phyloP scores from a whole-genome alignment of 2,113 vertebrate species.

The Paracanthobrama guichenoti region DNA sequence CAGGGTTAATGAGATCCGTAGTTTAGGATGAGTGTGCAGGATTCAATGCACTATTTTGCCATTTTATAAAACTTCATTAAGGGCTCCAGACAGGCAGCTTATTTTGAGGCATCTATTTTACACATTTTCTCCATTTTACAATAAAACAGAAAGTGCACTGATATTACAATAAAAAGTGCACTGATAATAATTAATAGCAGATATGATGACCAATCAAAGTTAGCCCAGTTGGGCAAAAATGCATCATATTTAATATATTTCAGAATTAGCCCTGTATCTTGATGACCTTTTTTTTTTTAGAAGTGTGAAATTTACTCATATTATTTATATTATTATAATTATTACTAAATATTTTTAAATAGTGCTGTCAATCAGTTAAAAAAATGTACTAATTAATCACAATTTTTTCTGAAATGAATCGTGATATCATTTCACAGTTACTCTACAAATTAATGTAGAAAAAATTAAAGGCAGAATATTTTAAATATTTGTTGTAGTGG shows the following conservation, averaged over 20 bases:
- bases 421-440: too few species aligned
- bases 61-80: neutral
- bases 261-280: neutral
- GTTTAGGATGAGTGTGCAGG: constrained; percentile 38
- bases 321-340: neutral
- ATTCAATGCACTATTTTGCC: neutral
- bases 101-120: neutral
- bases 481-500: too few species aligned
- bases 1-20: constrained; percentile 52
- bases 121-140: neutral
- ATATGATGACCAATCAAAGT: neutral
- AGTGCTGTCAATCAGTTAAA: too few species aligned
- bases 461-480: too few species aligned
- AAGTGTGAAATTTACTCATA: neutral
- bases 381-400: too few species aligned
- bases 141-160: neutral
- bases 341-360: too few species aligned
- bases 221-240: neutral
- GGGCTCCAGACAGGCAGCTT: constrained; percentile 1
- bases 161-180: neutral
- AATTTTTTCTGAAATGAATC: too few species aligned
- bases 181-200: neutral
- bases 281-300: neutral
- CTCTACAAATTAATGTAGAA: too few species aligned
- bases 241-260: neutral